Evolutionary conservation across 2,797 vertebrate genomes (phyloP), one percentile per base, ranked within the genome.

Genomic region (Anableps anableps): DNA sequence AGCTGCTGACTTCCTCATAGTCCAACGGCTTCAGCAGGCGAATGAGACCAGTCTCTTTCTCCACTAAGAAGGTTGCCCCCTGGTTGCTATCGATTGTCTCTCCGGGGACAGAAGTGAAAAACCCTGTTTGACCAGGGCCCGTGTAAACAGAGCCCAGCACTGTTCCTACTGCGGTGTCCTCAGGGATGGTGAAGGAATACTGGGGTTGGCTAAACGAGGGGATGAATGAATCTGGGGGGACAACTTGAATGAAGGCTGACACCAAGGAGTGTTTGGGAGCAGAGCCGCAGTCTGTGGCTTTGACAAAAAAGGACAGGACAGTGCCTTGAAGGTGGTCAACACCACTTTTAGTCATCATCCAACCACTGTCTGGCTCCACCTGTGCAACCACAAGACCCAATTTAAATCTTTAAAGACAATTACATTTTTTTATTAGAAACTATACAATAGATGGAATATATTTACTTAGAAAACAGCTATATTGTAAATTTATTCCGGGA

Each of bases 171-270:
- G 96, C 94, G 31, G 97, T 97, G 90, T 99, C 97, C 88, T 99
- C 98, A 0, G 97, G 95, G 73, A 97, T 96, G 62, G 98, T 98
- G 92, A 98, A 99, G 0, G 97, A 98, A 87, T 99, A 99, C 80
- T 99, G 96, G 26, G 98, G 98, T 88, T 99, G 98, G 88, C 97
- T 97, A 95, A 99, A 99, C 53, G 96, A 97, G 0, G 98, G 98
- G 48, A 99, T 94, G 5, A 95, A 94, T 0, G 97, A 96, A 62
- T 98, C 97, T 3, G 96, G 95, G 36, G 97, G 97, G 75, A 99
- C 97, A 7, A 99, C 97, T 72, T 99, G 97, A 83, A 99, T 97
- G 84, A 97, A 97, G 50, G 98, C 96, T 0, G 97, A 98, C 80
- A 99, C 97, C 80, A 97, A 88, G 5, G 98, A 98, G 88, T 97